Evolutionary conservation across 2,888 invertebrate genomes (phyloP).

Genomic region (Blomia tropicalis): DNA sequence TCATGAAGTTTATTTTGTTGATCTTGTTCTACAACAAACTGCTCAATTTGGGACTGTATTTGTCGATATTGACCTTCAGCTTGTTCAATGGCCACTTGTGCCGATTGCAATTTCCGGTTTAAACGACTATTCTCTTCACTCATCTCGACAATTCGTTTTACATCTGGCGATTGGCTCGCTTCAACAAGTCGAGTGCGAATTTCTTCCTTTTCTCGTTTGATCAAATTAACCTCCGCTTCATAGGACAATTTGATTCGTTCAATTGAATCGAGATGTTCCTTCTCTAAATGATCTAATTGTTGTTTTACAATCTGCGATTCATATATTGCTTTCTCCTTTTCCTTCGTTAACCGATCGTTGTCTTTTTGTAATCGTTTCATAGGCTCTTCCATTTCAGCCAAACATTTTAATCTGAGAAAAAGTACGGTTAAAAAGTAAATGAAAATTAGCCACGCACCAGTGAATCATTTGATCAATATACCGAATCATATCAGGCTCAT

Average conservation of each 20-base stretch:
- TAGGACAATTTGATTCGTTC: constrained; percentile 20
- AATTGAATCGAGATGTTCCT: constrained; percentile 18
- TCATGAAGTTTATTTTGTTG: constrained; percentile 12
- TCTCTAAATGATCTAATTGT: constrained; percentile 22
- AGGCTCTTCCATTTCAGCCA: constrained; percentile 21
- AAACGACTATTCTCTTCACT: constrained; percentile 17
- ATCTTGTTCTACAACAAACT: constrained; percentile 19
- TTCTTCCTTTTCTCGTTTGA: constrained; percentile 24
- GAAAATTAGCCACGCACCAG: not conserved
- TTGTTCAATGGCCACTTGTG: constrained; percentile 20
- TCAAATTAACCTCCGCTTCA: constrained; percentile 20
- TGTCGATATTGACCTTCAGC: constrained; percentile 21
- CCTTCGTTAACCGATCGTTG: constrained; percentile 15
- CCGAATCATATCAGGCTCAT: constrained; percentile 20
- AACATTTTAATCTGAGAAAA: not conserved
- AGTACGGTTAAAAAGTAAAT: not conserved
- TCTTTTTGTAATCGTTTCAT: constrained; percentile 17
- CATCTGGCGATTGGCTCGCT: constrained; percentile 22
- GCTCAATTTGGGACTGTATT: constrained; percentile 19
- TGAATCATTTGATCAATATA: not conserved
- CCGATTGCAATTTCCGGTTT: constrained; percentile 4
- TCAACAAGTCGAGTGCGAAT: constrained; percentile 16
- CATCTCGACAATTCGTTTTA: constrained; percentile 2
- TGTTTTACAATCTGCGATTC: constrained; percentile 20
- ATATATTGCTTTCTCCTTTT: constrained; percentile 11